phyloP scores from a whole-genome alignment of 2,113 vertebrate species.

The Hippocampus comes region DNA sequence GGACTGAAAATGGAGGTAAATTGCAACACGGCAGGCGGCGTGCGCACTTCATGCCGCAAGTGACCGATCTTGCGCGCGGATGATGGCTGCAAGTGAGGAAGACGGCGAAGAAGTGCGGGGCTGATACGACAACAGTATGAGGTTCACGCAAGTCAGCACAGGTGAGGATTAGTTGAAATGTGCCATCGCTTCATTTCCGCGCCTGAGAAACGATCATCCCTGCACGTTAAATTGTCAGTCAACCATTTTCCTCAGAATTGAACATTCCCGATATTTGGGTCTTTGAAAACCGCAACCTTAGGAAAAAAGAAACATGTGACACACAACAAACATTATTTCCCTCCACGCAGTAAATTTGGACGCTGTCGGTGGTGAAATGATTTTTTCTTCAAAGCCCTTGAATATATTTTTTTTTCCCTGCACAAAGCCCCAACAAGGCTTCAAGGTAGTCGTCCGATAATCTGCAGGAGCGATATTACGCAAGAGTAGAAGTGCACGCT shows the following conservation, averaged over 20 bases:
- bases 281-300: neutral
- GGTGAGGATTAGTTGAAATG: neutral
- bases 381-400: neutral
- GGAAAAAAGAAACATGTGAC: neutral
- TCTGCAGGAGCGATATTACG: conserved; percentile 1
- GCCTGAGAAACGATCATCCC: conserved; percentile 1
- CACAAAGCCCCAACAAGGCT: neutral
- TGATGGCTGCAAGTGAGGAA: conserved; percentile 3
- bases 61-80: conserved; percentile 7
- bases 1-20: conserved; percentile 35
- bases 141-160: neutral
- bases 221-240: neutral
- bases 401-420: neutral
- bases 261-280: neutral
- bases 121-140: neutral
- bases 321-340: neutral
- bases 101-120: neutral
- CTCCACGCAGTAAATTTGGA: neutral
- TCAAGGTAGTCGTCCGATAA: conserved; percentile 3
- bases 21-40: conserved; percentile 19
- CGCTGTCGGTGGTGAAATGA: neutral
- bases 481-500: neutral
- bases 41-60: conserved; percentile 9
- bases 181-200: neutral
- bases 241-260: neutral